Evolutionary conservation across 2,888 invertebrate species (phyloP), one percentile per base, ranked within the genome.

Genomic region (Osmoderma eremita): DNA sequence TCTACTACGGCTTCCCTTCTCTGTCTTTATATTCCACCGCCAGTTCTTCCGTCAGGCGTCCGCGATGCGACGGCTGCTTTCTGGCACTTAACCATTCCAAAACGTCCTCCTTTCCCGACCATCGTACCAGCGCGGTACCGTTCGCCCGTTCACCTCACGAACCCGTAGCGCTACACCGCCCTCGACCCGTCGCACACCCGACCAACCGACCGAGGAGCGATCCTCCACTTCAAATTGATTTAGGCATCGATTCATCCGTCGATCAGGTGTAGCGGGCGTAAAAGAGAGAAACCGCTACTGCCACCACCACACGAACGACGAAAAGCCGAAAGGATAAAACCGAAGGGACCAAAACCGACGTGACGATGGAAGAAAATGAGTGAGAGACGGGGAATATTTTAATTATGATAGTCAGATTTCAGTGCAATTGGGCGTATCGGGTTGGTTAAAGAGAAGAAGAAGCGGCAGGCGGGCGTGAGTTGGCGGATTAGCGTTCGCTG

Each of bases 21-120:
- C 58, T 48, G 58, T 61, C 58, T 61, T 45, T 45, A 45, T 61
- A 61, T 61, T 61, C 45, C 58, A 36, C 58, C 45, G 45, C 45
- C 58, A 72, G 74, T 71, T 74, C 73, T 72, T 69, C 74, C 77
- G 74, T 70, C 76, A 75, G 74, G 73, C 75, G 73, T 70, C 72
- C 74, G 73, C 73, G 74, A 71, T 75, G 76, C 73, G 75, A 75
- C 73, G 76, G 75, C 75, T 76, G 76, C 73, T 72, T 72, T 75
- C 76, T 72, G 73, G 70, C 73, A 69, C 73, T 73, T 70, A 72
- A 71, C 73, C 71, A 61, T 72, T 71, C 70, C 69, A 75, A 70
- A 71, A 74, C 74, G 75, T 73, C 74, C 72, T 72, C 72, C 67
- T 63, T 50, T 58, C 67, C 67, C 70, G 54, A 69, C 67, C 54